Base-by-base conservation (phyloP, 2,113 vertebrate species). In the Benitochromis conjunctus region DNA sequence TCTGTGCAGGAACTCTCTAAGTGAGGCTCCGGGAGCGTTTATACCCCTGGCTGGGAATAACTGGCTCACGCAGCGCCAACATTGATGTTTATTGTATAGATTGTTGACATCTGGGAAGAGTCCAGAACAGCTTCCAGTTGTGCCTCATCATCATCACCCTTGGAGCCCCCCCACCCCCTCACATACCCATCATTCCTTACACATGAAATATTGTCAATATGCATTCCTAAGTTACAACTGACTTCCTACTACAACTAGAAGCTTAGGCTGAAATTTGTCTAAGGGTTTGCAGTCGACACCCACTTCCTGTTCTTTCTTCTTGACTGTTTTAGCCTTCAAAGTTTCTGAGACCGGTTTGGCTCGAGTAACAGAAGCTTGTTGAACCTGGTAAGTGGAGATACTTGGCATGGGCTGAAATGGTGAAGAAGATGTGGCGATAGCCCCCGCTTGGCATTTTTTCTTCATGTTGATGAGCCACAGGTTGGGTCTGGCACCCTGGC, bases 121-220 rank as follows among this genome's bases (percentile, higher is more conserved):
- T 51, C 46, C 69, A 76, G 69, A 51, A 55, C 74, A 57, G 19
- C 38, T 85, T 88, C 81, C 82, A 90, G 81, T 86, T 57, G 81
- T 87, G 57, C 78, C 74, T 89, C 87, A 91, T 92, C 90, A 77
- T 80, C 24, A 76, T 29, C 62, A 83, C 41, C 53, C 34, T 24
- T 18, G 10, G 29, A 43, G 46, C 29, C 66, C 64, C n/a, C 24
- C 57, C 79, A 21, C 69, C 34, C 29, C 31, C n/a, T 13, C 79
- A 81, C 84, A 92, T 74, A 79, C 26, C 48, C 48, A 11, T 55
- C 79, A 91, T 89, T 92, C 87, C 83, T 84, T 31, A 51, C 26
- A 43, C 77, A 88, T 91, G 77, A 88, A 89, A 92, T 92, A 89
- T 88, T 88, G 80, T 89, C 81, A 79, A 81, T 85, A 78, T 64